Evolutionary conservation across 2,888 invertebrate species (phyloP).

Genomic region (Hirtodrosophila confusa): DNA sequence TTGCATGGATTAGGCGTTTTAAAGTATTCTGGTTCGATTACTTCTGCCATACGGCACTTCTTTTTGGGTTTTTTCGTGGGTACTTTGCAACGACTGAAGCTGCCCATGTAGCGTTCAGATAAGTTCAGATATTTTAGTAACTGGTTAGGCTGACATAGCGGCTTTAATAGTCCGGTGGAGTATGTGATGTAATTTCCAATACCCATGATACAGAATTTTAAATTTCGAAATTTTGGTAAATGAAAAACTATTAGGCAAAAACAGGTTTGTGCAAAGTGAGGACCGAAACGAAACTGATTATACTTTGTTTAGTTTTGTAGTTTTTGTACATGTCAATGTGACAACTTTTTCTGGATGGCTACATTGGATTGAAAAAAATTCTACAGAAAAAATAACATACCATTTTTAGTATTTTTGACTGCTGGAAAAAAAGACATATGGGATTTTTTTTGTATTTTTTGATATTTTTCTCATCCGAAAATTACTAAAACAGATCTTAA

Average conservation of each 20-base stretch:
- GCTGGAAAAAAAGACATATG: too few relatives aligned
- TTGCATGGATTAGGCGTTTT: constrained; percentile 17
- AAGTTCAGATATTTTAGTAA: too few relatives aligned
- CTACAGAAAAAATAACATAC: too few relatives aligned
- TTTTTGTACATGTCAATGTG: too few relatives aligned
- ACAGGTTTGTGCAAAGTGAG: too few relatives aligned
- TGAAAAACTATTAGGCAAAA: neutral
- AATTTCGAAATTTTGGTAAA: constrained; percentile 4
- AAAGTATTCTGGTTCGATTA: constrained; percentile 6
- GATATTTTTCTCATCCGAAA: too few relatives aligned
- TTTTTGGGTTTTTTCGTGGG: neutral
- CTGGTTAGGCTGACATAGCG: too few relatives aligned
- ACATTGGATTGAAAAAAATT: too few relatives aligned
- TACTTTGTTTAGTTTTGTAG: rapidly evolving
- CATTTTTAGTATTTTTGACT: too few relatives aligned
- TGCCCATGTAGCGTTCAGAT: neutral
- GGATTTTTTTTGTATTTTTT: too few relatives aligned
- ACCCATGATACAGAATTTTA: constrained; percentile 1
- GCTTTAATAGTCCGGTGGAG: too few relatives aligned
- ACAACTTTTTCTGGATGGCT: neutral
- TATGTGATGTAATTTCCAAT: neutral
- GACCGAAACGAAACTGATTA: constrained; percentile 5
- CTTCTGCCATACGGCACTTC: neutral
- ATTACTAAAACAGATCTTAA: too few relatives aligned
- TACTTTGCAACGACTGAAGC: neutral